Base-by-base conservation (phyloP, 2,797 vertebrate genomes). In the Notolabrus celidotus region DNA sequence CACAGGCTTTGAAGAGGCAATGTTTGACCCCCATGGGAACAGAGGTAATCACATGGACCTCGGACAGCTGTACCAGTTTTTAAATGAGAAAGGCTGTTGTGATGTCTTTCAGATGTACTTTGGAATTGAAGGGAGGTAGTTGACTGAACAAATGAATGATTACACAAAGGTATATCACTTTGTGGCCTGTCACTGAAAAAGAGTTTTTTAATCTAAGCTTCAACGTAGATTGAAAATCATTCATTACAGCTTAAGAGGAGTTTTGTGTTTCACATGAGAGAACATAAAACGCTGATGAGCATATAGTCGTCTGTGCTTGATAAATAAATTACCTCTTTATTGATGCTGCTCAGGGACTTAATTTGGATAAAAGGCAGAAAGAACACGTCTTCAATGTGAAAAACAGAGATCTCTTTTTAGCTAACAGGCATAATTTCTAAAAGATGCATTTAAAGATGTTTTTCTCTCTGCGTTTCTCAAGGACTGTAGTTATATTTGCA, bases 21-120 rank as follows among this genome's bases (percentile, higher is more conserved):
- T 93, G 75, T 99, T 99, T 79, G 94, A 93, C 87, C 95, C 95
- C 10, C 95, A 94, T 38, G 97, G 97, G 84, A 92, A 91, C 82
- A 93, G 95, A 91, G 96, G 96, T 57, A 97, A 96, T 84, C 97
- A 97, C 88, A 99, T 99, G 97, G 97, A 99, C 93, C 95, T 99
- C 33, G 97, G 98, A 33, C 96, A 96, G 79, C 93, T 99, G 0
- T 99, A 97, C 92, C 95, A 92, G 43, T 99, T 96, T 91, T 90
- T 99, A 85, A 96, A 91, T 67, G 94, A 96, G 77, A 96, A 82
- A 57, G 95, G 95, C 22, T 98, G 97, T 64, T 95, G 93, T 59
- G 91, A 96, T 19, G 87, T 99, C 70, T 99, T 99, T 90, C 94
- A 94, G 76, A 90, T 94, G 7, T 95, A 93, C 85, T 95, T 95